These are phyloP conservation scores for Epinephelus cyanopodus DNA, from an alignment of 2,113 vertebrate genomes.

Conservation along the genomic window DNA sequence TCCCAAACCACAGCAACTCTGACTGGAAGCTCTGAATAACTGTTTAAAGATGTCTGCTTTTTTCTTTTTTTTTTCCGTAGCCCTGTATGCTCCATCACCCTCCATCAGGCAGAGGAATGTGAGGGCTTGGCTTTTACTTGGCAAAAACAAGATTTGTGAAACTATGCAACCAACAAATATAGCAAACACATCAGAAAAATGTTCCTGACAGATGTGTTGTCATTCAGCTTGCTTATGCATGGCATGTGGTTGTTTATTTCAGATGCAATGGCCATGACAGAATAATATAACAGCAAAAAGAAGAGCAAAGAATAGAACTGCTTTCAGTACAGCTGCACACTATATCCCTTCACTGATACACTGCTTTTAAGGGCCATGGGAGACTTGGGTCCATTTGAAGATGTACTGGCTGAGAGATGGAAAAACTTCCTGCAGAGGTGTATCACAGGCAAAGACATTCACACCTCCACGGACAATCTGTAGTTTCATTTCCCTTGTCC, in stretches of 20 bases:
- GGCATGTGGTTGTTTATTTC: conserved; percentile 10
- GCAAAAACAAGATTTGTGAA: conserved; percentile 58
- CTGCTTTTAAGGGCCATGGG: not conserved
- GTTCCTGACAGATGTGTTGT: conserved; percentile 26
- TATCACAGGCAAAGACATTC: not conserved
- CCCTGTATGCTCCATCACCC: conserved; percentile 54
- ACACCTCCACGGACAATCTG: not conserved
- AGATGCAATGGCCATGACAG: not conserved
- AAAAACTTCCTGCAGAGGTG: not conserved
- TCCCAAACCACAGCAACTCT: conserved; percentile 60
- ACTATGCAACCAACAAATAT: conserved; percentile 16
- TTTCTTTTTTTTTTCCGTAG: not conserved
- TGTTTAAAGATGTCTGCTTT: conserved; percentile 72
- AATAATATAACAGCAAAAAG: not conserved
- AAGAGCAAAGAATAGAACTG: not conserved
- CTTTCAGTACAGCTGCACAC: not conserved
- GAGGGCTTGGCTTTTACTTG: conserved; percentile 57
- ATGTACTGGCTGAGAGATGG: not conserved
- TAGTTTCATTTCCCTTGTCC: not conserved
- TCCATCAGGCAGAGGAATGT: conserved; percentile 66
- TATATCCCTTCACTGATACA: not conserved
- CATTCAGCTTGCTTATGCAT: not conserved
- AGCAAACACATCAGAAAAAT: not conserved
- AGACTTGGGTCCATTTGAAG: not conserved
- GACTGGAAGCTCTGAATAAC: conserved; percentile 65